A percentile compares a stretch with the other conserved stretches of the same genome.
Evolutionary conservation across 2,888 invertebrate species (phyloP).

Genomic region (Rotaria sp.): DNA sequence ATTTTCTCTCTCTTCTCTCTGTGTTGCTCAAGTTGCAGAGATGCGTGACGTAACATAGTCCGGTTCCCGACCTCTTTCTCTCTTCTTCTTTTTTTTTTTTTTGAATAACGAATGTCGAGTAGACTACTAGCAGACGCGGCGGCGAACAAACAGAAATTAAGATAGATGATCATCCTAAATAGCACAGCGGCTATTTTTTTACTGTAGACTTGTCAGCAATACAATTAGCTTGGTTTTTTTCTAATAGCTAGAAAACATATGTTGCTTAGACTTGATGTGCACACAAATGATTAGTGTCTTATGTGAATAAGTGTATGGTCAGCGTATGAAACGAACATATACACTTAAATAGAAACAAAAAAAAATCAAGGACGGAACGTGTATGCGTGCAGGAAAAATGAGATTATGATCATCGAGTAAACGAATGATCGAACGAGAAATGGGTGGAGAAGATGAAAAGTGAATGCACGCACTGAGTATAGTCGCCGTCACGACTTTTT

Average conservation of each 20-base stretch:
- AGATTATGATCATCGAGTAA: neutral
- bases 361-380: neutral
- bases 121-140: neutral
- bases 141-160: neutral
- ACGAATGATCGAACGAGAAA: neutral
- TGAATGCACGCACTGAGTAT: neutral
- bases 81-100: neutral
- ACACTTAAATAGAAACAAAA: neutral
- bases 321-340: neutral
- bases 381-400: neutral
- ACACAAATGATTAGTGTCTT: neutral
- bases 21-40: neutral
- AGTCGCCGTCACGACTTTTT: conserved; percentile 15
- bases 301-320: neutral
- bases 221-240: neutral
- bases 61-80: neutral
- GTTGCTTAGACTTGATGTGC: neutral
- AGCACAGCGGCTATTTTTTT: neutral
- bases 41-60: neutral
- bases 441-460: neutral
- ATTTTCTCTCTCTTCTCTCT: neutral
- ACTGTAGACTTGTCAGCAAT: neutral
- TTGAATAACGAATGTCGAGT: neutral
- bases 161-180: neutral
- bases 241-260: neutral